Base-by-base conservation (phyloP, 2,888 invertebrate genomes). In the Lithosia quadra region DNA sequence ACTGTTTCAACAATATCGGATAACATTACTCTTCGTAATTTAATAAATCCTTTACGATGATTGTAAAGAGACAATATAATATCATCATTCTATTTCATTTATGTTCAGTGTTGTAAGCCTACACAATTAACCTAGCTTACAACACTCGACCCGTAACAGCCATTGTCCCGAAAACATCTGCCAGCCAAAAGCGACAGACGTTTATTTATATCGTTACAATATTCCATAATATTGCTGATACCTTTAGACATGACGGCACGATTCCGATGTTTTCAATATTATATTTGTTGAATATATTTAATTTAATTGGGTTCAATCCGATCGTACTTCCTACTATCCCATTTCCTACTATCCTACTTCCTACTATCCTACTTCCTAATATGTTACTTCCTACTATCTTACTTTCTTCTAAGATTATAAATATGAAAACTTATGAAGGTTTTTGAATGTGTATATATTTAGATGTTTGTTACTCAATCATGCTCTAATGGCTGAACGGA, bases 151-250 rank as follows among this genome's bases (percentile, higher is more conserved):
- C 62, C 49, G 34, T 34, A 57, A 67, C 62, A 49, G 2, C 49
- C n/a, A 49, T 63, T 62, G 62, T 62, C 33, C 56, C 21, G 5
- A 28, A 67, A 67, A 33, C 57, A 67, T 67, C 67, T 62, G 67
- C 57, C 13, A 55, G 22, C 67, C 36, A 8, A 49, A 57, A 62
- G 34, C 57, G 62, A 63, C 57, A 62, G 34, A 43, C 67, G 43
- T 67, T 49, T 67, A 61, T 67, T 56, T 67, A 55, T 62, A 63
- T 67, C 60, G 57, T 57, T 62, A 63, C 57, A 63, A 57, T 57
- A 57, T 43, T 43, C 61, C 22, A 61, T 24, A 36, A 55, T 36
- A 36, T 59, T 2, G 21, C 34, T 22, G 36, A 60, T 15, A 49
- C 34, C n/a, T 55, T 67, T 55, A 66, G 18, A 39, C 24, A n/a